phyloP scores from a whole-genome alignment of 2,113 vertebrate genomes.

The Lophochroa leadbeateri region DNA sequence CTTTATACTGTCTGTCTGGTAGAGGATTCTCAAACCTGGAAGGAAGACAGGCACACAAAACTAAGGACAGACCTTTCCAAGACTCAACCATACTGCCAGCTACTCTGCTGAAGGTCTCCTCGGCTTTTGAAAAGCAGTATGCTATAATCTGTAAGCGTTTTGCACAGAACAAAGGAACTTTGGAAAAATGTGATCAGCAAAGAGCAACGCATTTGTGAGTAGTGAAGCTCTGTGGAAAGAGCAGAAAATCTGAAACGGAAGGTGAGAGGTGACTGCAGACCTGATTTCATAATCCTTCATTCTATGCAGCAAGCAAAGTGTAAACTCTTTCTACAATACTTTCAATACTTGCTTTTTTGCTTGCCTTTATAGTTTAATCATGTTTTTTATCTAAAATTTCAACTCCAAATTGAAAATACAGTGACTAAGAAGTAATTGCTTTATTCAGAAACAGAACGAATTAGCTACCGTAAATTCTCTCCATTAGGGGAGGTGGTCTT shows the following conservation, averaged over 20 bases:
- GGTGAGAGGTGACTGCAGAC: neutral
- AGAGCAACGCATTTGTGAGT: neutral
- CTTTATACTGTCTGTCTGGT: neutral
- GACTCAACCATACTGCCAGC: neutral
- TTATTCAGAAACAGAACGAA: neutral
- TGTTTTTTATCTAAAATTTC: neutral
- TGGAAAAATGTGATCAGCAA: constrained; percentile 4
- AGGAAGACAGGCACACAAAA: neutral
- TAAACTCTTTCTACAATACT: neutral
- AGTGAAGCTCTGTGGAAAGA: neutral
- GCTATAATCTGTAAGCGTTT: neutral
- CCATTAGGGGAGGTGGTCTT: neutral
- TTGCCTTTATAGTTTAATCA: neutral
- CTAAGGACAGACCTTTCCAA: neutral
- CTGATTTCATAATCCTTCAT: constrained; percentile 15
- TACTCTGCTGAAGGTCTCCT: constrained; percentile 1
- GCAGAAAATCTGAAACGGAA: neutral
- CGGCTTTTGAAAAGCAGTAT: neutral
- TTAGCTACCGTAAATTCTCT: neutral
- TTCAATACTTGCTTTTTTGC: neutral
- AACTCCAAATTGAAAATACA: neutral
- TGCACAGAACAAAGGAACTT: constrained; percentile 5
- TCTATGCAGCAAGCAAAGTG: neutral
- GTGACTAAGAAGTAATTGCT: neutral
- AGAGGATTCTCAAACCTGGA: neutral